Base-by-base conservation (phyloP, 2,888 invertebrate genomes). In the Choristoneura rosaceana region DNA sequence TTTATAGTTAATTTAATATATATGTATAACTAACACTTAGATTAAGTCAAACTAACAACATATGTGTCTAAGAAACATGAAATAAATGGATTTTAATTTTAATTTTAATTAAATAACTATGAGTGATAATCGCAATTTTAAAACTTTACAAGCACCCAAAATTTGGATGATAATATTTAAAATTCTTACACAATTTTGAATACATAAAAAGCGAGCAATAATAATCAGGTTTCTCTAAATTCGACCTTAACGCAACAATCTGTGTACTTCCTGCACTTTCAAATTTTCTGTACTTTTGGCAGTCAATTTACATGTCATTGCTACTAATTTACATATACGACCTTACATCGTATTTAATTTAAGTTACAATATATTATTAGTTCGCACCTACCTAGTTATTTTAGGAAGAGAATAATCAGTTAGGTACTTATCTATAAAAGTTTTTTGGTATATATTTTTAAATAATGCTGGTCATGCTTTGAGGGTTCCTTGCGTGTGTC, bases 251-350 rank as follows among this genome's bases (percentile, higher is more conserved):
- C 79, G 76, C 79, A 80, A 80, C 77, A 47, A 80, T 52, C 17
- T 17, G 9, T 4, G 50, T 17, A 52, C 83, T 85, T 87, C 86
- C 87, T 87, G 85, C 80, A 84, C 87, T 90, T 90, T 90, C 87
- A 87, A 88, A 85, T 84, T 85, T 85, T 84, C 81, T 82, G 81
- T 80, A 55, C 38, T 33, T 61, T 52, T 41, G n/a, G 43, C 34
- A 55, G 62, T 55, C 43, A 41, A 62, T 52, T 34, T 12, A 60
- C 33, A 41, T 62, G 62, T 63, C 62, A 63, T 62, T 61, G 15
- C 15, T 55, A 33, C 41, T 17, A 45, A 69, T 69, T 69, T 69
- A 55, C 55, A 69, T 55, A 69, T 17, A 12, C 17, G 68, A 68
- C 69, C 52, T 69, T 69, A 69, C 41, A 15, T 34, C 58, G 25